phyloP scores from a whole-genome alignment of 2,797 vertebrate genomes.

The Mallotus villosus region DNA sequence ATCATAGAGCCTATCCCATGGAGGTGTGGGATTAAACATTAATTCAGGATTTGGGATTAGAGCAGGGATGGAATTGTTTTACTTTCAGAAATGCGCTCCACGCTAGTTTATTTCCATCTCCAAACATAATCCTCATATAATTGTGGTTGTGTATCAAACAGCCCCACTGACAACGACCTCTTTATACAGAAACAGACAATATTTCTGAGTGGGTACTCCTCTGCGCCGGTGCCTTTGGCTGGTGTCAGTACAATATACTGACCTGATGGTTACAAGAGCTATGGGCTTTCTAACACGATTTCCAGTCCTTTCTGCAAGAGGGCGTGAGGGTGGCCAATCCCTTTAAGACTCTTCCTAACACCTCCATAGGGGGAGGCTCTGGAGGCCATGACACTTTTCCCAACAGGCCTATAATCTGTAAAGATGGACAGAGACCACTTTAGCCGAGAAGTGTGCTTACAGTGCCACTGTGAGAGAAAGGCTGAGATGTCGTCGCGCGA shows the following conservation, averaged over 20 bases:
- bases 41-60: constrained; percentile 64
- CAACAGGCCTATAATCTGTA: constrained; percentile 32
- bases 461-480: background rate
- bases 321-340: constrained; percentile 22
- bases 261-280: constrained; percentile 17
- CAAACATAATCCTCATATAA: constrained; percentile 59
- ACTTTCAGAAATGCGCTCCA: constrained; percentile 55
- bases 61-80: constrained; percentile 46
- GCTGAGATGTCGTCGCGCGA: background rate
- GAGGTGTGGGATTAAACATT: constrained; percentile 55
- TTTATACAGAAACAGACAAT: constrained; percentile 20
- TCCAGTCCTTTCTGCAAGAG: constrained; percentile 14
- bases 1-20: constrained; percentile 33
- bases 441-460: constrained; percentile 24
- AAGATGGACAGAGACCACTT: constrained; percentile 42
- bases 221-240: constrained; percentile 1
- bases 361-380: constrained; percentile 17
- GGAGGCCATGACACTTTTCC: constrained; percentile 25
- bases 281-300: constrained; percentile 15
- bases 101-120: constrained; percentile 49
- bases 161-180: constrained; percentile 34
- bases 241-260: background rate
- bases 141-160: constrained; percentile 54
- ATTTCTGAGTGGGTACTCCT: constrained; percentile 8
- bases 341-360: constrained; percentile 12